These are phyloP conservation scores for Pogonomyrmex barbatus DNA, from an alignment of 1,140 invertebrate species.

Conservation along the genomic window DNA sequence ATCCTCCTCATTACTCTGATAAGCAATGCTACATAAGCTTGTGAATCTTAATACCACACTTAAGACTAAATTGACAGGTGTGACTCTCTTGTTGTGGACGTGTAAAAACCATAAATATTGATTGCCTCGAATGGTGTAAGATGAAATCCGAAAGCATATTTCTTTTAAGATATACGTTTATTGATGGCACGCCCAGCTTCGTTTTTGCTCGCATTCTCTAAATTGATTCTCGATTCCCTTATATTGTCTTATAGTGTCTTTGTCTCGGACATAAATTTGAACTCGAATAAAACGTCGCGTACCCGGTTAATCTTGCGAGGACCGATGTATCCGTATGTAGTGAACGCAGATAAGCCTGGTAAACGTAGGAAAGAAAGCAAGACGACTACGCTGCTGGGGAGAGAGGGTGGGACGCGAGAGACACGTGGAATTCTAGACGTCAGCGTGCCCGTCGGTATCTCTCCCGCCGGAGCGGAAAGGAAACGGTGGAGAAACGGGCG, in stretches of 20 bases:
- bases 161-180: constrained; percentile 9
- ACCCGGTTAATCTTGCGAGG: constrained; percentile 50
- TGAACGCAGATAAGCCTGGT: constrained; percentile 53
- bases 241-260: constrained; percentile 21
- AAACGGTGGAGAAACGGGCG: constrained; percentile 49
- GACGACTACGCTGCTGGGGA: constrained; percentile 28
- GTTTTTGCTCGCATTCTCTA: background rate
- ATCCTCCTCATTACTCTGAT: constrained; percentile 15
- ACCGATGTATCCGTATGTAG: constrained; percentile 32
- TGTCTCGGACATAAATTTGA: constrained; percentile 39
- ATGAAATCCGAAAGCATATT: constrained; percentile 1
- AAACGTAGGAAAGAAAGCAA: constrained; percentile 60
- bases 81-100: background rate
- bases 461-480: constrained; percentile 31
- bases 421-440: constrained; percentile 54
- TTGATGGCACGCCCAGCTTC: background rate
- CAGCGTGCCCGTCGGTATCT: constrained; percentile 61
- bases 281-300: constrained; percentile 48
- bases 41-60: background rate
- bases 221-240: constrained; percentile 8
- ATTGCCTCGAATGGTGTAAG: background rate
- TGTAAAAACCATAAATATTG: background rate
- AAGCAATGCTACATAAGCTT: background rate
- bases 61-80: constrained; percentile 1
- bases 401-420: constrained; percentile 37